Percentiles rank a stretch among this genome's conserved stretches.
phyloP scores from a whole-genome alignment of 1,140 invertebrate genomes.

The Ostrea edulis region DNA sequence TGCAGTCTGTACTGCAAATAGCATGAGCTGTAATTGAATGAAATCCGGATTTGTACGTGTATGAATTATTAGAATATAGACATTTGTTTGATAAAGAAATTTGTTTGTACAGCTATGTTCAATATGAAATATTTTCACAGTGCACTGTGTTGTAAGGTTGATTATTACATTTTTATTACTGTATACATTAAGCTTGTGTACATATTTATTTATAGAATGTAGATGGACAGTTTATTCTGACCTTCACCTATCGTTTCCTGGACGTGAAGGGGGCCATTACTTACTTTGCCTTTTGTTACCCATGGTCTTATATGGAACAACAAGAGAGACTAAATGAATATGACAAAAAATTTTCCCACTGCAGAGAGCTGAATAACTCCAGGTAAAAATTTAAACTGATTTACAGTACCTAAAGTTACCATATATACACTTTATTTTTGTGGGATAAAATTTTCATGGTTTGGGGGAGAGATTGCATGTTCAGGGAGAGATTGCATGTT shows the following conservation, averaged over 20 bases:
- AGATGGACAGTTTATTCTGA: slow-evolving; percentile 86
- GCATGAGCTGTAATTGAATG: too few relatives aligned
- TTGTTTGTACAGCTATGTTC: not conserved
- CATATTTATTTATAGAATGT: slow-evolving; percentile 67
- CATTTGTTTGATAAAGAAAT: too few relatives aligned
- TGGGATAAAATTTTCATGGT: too few relatives aligned
- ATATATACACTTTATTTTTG: too few relatives aligned
- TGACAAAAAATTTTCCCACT: slow-evolving; percentile 82
- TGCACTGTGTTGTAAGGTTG: not conserved
- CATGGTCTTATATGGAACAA: slow-evolving; percentile 91
- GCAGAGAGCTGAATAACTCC: slow-evolving; percentile 61
- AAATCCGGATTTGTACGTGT: too few relatives aligned
- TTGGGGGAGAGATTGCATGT: too few relatives aligned
- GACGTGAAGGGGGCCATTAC: slow-evolving; percentile 87
- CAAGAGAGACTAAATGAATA: slow-evolving; percentile 86
- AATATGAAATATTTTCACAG: not conserved
- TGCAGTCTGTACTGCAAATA: too few relatives aligned
- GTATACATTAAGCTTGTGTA: too few relatives aligned
- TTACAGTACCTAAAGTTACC: too few relatives aligned
- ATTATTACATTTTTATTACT: not conserved
- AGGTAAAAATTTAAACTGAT: not conserved
- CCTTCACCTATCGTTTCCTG: slow-evolving; percentile 88
- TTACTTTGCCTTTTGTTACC: slow-evolving; percentile 96
- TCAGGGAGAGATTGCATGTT: too few relatives aligned
- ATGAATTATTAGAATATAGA: too few relatives aligned